Base-by-base conservation (phyloP, 1,140 invertebrate genomes). In the Semibalanus balanoides region DNA sequence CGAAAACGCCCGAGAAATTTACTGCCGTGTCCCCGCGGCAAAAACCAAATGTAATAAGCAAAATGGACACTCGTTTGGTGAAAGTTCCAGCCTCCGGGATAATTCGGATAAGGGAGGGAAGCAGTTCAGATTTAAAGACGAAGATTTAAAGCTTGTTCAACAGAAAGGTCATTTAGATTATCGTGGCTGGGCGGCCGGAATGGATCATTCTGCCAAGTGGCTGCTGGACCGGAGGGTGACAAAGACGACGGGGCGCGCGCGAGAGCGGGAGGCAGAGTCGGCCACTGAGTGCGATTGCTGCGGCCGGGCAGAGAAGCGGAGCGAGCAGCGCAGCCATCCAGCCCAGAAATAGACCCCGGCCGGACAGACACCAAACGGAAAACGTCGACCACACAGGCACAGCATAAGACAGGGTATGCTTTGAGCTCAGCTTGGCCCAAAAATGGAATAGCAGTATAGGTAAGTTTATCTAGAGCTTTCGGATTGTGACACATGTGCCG, bases 41-140 rank as follows among this genome's bases (percentile, higher is more conserved):
- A 64, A 64, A 64, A 64, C 51, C 51, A 64, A 64, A 64, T 64
- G 51, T 64, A 64, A 64, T 64, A 64, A 64, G 51, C 51, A 64
- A 64, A 64, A 64, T 64, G 51, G 51, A 64, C 51, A 64, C 51
- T 64, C 51, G 51, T 64, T 64, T 64, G 51, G 51, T 64, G 51
- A 64, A 64, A 64, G 51, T 64, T 64, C 51, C 51, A 64, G 51
- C 51, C 51, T 64, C 51, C 22, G 51, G 51, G 51, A 64, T 64
- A 64, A 64, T 64, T 64, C 51, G 51, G 51, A 64, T 64, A 64
- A 64, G 51, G 51, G 51, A 64, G 51, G 22, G 51, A 64, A 64
- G 51, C 51, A 64, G 51, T 64, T 64, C 51, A 64, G 51, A 64
- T 64, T 64, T 64, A 64, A 64, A 64, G 51, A 64, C 51, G 51